Base-by-base conservation (phyloP, 2,888 invertebrate species). In the Ommatoiulus sabulosus region DNA sequence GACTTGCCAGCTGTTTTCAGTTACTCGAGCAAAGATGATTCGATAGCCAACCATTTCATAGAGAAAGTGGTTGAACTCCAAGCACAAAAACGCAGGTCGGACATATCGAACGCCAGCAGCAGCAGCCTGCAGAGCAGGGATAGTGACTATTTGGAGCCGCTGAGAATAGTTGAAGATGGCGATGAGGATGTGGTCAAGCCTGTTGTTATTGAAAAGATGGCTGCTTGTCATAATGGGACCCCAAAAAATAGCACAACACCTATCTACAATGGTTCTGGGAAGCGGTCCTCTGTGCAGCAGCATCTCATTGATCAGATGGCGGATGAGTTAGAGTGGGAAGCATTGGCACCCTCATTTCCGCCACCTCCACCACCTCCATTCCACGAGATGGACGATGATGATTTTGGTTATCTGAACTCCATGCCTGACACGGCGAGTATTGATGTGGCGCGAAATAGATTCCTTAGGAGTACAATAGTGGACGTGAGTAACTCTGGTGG, bases 1-100 rank as follows among this genome's bases (percentile, higher is more conserved):
- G 87, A 89, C 57, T 80, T 90, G 80, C 89, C 93, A 8, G 91
- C 92, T 15, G 91, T 91, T 86, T 91, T 91, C 89, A 92, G 92
- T 89, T 92, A 91, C 89, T 93, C 92, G 1, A 91, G 91, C 88
- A 91, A 92, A 15, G 93, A 93, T 91, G 93, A 93, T 90, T 92
- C 92, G 12, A 44, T 88, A 44, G 90, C 91, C 85, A 92, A 92
- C 72, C 90, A 90, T 80, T 91, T 91, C 85, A 90, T 92, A 44
- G 80, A 89, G 91, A 1, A 90, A 90, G 84, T 90, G 91, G 35
- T 90, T 90, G 12, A 90, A 90, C 84, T 87, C 86, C 48, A 89
- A 89, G 63, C 84, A 46, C 72, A 84, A 5, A 85, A 44, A 43
- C 63, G 57, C 20, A 15, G 12, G 72, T 20, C 52, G 4, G 57